Evolutionary conservation across 2,113 vertebrate genomes (phyloP), one percentile per base, ranked within the genome.

Genomic region (Lontra canadensis): DNA sequence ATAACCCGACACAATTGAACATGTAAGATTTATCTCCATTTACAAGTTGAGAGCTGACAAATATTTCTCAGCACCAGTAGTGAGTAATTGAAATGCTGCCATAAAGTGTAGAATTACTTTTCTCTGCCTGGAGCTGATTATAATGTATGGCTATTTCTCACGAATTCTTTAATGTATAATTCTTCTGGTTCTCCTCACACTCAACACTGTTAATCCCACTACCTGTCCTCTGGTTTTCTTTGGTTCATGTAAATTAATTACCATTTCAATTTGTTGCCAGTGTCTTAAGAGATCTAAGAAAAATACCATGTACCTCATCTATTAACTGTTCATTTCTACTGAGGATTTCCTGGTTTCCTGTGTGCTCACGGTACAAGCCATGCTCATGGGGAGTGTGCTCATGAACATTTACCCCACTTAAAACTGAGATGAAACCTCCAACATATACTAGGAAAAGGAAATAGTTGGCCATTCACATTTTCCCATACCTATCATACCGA

Each of bases 21-120:
- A n/a, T 12, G 3, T 78, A 97, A 95, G 69, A 97, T 65, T 90
- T 18, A 91, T 97, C 97, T 97, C 17, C 47, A 90, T 85, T 97
- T 96, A 29, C 71, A 96, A 81, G 11, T 65, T 36, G 25, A 95
- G 69, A 17, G 52, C 82, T 97, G 55, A 12, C 26, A 97, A 96
- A 74, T 95, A 59, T 88, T 95, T 93, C 67, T 67, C 31, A 42
- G 76, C 96, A 34, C 3, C 67, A 81, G 39, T 2, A 36, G 34
- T 76, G 4, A 91, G 21, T 88, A 96, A 90, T 59, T 80, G 44
- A 7, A 95, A 15, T 81, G 10, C 10, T 36, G 0, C 39, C 96
- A 90, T 59, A 80, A 96, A 34, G 5, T 52, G 29, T 34, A 81
- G 88, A 94, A 93, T 97, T 94, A 88, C 88, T 69, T 94, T 90